phyloP scores from a whole-genome alignment of 2,113 vertebrate genomes.

The Tychaedon coryphoeus region DNA sequence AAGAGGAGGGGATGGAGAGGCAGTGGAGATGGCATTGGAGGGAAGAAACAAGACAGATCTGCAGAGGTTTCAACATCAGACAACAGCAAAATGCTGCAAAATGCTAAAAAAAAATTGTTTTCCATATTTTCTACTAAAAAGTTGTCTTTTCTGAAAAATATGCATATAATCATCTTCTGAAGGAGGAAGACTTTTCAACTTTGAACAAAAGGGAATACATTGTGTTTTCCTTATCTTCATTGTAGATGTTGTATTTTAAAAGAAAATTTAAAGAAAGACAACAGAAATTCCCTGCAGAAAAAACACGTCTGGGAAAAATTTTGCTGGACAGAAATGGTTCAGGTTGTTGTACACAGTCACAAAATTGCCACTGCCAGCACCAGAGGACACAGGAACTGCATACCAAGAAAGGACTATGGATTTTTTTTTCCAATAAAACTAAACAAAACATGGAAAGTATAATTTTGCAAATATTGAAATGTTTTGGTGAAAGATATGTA shows the following conservation, averaged over 20 bases:
- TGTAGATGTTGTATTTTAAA: not conserved
- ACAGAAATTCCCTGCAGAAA: not conserved
- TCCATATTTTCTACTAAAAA: not conserved
- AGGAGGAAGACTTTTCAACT: not conserved
- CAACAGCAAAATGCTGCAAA: not conserved
- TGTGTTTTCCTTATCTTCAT: not conserved
- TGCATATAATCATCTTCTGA: not conserved
- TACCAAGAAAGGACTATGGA: not conserved
- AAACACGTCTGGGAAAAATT: not conserved
- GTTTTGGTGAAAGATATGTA: not conserved
- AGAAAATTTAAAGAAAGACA: not conserved
- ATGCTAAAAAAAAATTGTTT: not conserved
- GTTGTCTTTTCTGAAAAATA: not conserved
- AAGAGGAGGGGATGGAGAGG: not conserved
- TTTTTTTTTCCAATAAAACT: not conserved
- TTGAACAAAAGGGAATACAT: not conserved
- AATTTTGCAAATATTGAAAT: not conserved
- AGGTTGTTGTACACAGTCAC: not conserved
- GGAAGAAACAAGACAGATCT: not conserved
- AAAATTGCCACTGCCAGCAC: not conserved
- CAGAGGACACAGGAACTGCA: not conserved
- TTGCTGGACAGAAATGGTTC: not conserved
- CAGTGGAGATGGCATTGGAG: not conserved
- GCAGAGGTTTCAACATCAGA: not conserved
- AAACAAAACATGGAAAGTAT: not conserved